Percentiles rank a stretch among this genome's conserved stretches.
These are phyloP conservation scores for Hippocampus kuda DNA, from an alignment of 2,797 vertebrate species.

Conservation along the genomic window DNA sequence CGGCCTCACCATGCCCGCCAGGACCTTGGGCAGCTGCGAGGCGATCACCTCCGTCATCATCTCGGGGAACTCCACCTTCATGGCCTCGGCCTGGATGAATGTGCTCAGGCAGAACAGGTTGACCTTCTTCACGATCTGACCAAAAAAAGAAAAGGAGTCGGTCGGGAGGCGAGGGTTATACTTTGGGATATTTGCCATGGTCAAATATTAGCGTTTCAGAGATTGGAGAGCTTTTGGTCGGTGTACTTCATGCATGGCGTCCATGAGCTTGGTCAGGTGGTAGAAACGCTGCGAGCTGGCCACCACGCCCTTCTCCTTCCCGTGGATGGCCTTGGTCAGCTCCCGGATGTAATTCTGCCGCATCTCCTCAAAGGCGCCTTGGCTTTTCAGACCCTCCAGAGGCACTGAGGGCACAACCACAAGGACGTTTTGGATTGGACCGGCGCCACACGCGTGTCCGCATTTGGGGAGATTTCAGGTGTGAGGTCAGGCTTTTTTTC, in stretches of 20 bases:
- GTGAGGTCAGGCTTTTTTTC: too few relatives aligned
- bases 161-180: not conserved
- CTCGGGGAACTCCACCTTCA: conserved; percentile 95
- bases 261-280: conserved; percentile 92
- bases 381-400: conserved; percentile 91
- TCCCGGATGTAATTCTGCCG: conserved; percentile 90
- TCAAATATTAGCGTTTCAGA: not conserved
- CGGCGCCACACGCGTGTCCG: too few relatives aligned
- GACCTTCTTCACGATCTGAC: conserved; percentile 95
- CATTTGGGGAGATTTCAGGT: too few relatives aligned
- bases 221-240: not conserved
- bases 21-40: conserved; percentile 91
- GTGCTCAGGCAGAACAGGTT: conserved; percentile 95
- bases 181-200: not conserved
- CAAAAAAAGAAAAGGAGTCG: not conserved
- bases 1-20: conserved; percentile 97
- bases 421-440: not conserved
- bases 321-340: conserved; percentile 82
- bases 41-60: conserved; percentile 99
- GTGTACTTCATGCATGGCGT: conserved; percentile 83
- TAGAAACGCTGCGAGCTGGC: conserved; percentile 90
- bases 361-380: conserved; percentile 93
- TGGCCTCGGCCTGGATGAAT: conserved; percentile 88
- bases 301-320: conserved; percentile 81
- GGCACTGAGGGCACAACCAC: conserved; percentile 72